phyloP scores from a whole-genome alignment of 2,113 vertebrate genomes.

The Tympanuchus pallidicinctus region DNA sequence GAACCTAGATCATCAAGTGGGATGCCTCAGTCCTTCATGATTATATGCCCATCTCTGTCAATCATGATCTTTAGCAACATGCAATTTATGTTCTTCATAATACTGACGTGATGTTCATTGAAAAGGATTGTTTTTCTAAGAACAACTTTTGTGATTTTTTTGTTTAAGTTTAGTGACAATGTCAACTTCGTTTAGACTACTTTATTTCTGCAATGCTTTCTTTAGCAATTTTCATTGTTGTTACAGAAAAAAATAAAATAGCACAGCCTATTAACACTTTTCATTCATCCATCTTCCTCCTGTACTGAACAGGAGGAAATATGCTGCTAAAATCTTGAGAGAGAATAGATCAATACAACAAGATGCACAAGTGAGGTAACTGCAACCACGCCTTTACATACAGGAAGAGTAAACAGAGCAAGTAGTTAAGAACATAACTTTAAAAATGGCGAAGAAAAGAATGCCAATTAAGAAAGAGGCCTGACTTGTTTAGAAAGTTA shows the following conservation, averaged over 20 bases:
- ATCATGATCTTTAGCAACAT: background rate
- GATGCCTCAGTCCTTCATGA: background rate
- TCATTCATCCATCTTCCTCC: background rate
- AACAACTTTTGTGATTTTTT: background rate
- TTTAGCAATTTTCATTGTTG: constrained; percentile 2
- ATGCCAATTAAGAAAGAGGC: background rate
- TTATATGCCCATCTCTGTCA: background rate
- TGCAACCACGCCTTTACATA: background rate
- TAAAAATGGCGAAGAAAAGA: background rate
- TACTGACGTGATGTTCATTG: background rate
- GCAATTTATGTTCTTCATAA: background rate
- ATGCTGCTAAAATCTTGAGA: background rate
- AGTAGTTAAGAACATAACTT: background rate
- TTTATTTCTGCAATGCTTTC: background rate
- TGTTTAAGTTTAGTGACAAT: background rate
- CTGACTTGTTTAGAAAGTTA: background rate
- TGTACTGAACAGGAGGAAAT: background rate
- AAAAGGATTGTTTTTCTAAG: background rate
- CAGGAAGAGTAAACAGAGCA: background rate
- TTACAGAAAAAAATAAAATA: background rate
- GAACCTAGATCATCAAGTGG: background rate
- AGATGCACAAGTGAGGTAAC: background rate
- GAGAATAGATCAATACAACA: background rate
- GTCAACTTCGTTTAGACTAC: background rate
- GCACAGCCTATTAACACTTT: background rate